Base-by-base conservation (phyloP, 2,888 invertebrate genomes). In the Parelbella ahira region DNA sequence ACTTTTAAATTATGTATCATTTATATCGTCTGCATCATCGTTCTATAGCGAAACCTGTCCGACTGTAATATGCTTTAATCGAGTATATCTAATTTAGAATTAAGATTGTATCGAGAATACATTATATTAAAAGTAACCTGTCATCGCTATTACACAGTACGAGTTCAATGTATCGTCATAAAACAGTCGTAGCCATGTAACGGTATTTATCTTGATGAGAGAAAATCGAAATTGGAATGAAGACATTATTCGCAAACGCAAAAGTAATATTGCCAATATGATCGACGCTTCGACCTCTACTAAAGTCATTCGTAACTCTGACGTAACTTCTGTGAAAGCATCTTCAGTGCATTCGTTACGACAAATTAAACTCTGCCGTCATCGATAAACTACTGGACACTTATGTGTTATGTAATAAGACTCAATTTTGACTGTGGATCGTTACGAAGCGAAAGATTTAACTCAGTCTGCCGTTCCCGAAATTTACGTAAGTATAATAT, bases 291-390 rank as follows among this genome's bases (percentile, higher is more conserved):
- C 34, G 37, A 51, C 47, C 51, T 48, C 39, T 45, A 59, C 50
- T 44, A 51, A 60, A 55, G 54, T 46, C 52, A 63, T 62, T 64
- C 64, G 57, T 74, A 73, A 74, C 63, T 55, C 68, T 63, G 58
- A 64, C 63, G 68, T 76, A 76, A 81, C 61, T 58, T 45, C 60
- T 61, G 71, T 68, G 71, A 76, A 76, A 78, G 73, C 70, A 63
- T 62, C 47, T 52, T 30, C 24, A 13, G 50, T 52, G 55, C 43
- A 36, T 45, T 44, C 44, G 49, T 49, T 55, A 57, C 18, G 7
- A 11, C 25, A 20, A 27, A 4, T n/a, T 33, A 27, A 32, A 7
- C 0, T 2, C 6, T 33, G 32, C 25, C 20, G 11, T 8, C n/a
- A n/a, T n/a, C n/a, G n/a, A n/a, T n/a, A n/a, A n/a, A n/a, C n/a